These are phyloP conservation scores for Streptopelia turtur DNA, from an alignment of 2,797 vertebrate species.

Conservation along the genomic window DNA sequence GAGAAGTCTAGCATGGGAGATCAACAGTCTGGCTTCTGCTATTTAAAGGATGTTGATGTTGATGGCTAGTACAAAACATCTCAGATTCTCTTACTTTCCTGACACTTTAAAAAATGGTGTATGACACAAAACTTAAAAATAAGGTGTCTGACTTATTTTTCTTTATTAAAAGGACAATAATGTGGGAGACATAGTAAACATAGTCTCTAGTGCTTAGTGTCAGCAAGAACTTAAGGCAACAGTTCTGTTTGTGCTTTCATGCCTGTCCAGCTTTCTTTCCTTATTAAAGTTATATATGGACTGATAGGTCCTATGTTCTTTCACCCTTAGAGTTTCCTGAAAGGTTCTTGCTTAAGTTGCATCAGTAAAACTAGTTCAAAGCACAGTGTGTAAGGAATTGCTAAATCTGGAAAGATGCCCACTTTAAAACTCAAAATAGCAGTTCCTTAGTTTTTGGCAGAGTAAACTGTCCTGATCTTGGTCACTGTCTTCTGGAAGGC, in stretches of 20 bases:
- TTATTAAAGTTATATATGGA: not conserved
- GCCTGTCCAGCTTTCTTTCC: not conserved
- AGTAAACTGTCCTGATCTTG: not conserved
- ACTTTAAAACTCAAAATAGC: not conserved
- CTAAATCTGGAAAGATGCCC: not conserved
- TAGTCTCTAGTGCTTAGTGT: not conserved
- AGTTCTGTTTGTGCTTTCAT: not conserved
- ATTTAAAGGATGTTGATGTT: not conserved
- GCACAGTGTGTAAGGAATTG: not conserved
- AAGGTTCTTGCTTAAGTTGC: not conserved
- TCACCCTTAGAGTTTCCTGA: not conserved
- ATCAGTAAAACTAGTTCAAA: not conserved
- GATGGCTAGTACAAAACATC: not conserved
- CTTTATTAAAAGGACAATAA: not conserved
- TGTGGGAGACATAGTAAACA: not conserved
- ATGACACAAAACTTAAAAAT: not conserved
- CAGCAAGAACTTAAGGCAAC: not conserved
- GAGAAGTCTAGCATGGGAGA: not conserved
- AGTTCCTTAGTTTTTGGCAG: not conserved
- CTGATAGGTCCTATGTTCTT: not conserved
- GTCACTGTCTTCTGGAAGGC: fast-evolving
- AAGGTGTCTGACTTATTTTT: not conserved
- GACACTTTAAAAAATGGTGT: not conserved
- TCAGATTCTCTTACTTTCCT: not conserved
- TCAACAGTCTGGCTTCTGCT: not conserved